phyloP scores from a whole-genome alignment of 2,888 invertebrate genomes.

The Habroteleia sp. region DNA sequence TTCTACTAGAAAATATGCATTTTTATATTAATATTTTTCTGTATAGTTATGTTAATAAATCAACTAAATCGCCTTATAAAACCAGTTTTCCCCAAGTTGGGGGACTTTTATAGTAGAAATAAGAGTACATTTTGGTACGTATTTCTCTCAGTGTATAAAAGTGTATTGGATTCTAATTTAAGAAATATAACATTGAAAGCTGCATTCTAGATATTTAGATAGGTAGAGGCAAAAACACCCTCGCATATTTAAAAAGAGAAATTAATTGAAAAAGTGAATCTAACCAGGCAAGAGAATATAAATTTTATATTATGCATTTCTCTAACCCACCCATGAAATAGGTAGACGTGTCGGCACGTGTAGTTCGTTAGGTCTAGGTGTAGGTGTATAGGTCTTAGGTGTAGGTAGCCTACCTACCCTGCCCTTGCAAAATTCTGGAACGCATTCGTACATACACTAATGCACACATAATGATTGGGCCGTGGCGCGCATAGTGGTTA shows the following conservation, averaged over 20 bases:
- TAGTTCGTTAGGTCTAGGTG: slow-evolving; percentile 76
- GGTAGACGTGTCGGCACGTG: slow-evolving; percentile 77
- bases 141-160: too few relatives aligned
- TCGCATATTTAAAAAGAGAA: slow-evolving; percentile 12
- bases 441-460: slow-evolving; percentile 67
- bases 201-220: slow-evolving; percentile 25
- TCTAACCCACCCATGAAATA: slow-evolving; percentile 66
- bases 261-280: slow-evolving; percentile 24
- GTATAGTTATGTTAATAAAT: too few relatives aligned
- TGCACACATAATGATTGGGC: slow-evolving; percentile 68
- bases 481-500: slow-evolving; percentile 78
- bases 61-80: too few relatives aligned
- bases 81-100: too few relatives aligned
- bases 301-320: slow-evolving; percentile 57
- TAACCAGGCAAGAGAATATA: slow-evolving; percentile 43
- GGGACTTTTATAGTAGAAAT: too few relatives aligned
- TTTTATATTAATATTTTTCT: too few relatives aligned
- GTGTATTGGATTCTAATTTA: too few relatives aligned
- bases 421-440: slow-evolving; percentile 71
- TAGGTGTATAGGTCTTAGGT: slow-evolving; percentile 78
- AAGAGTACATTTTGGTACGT: too few relatives aligned
- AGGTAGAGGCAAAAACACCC: slow-evolving; percentile 48
- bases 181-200: slow-evolving; percentile 43
- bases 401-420: slow-evolving; percentile 75
- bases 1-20: too few relatives aligned